Conservation (phyloP, 2,113 vertebrate species). For the Hydrochoerus hydrochaeris region DNA sequence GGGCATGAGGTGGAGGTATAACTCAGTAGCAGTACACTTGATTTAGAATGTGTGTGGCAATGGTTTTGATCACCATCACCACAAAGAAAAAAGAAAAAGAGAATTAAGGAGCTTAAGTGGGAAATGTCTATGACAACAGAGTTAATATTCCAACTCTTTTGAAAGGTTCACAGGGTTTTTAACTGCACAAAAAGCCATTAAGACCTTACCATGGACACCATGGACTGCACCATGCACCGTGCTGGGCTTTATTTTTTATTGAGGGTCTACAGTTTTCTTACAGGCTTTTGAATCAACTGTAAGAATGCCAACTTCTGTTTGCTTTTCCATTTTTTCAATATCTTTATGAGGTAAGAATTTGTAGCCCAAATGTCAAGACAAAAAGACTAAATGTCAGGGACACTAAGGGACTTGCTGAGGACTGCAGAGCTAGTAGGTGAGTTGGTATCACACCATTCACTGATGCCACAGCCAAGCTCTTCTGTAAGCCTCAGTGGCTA, state of each 20-base stretch:
- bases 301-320: background rate
- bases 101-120: background rate
- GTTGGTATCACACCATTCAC: accelerated
- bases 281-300: background rate
- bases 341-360: background rate
- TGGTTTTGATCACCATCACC: background rate
- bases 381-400: background rate
- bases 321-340: background rate
- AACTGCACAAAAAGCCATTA: background rate
- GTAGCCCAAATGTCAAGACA: background rate
- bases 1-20: background rate
- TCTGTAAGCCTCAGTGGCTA: background rate
- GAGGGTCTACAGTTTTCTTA: background rate
- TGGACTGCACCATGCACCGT: background rate
- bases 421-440: background rate
- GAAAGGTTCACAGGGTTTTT: background rate
- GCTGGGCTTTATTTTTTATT: background rate
- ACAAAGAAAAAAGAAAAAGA: background rate
- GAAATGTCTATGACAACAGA: background rate
- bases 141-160: background rate
- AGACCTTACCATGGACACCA: background rate
- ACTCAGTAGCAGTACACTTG: background rate
- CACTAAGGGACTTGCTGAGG: background rate
- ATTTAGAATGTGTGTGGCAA: background rate
- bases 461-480: background rate